A percentile compares a stretch with the other conserved stretches of the same genome.
These are phyloP conservation scores for Myrmecophaga tridactyla DNA, from an alignment of 2,113 vertebrate genomes.

Conservation along the genomic window DNA sequence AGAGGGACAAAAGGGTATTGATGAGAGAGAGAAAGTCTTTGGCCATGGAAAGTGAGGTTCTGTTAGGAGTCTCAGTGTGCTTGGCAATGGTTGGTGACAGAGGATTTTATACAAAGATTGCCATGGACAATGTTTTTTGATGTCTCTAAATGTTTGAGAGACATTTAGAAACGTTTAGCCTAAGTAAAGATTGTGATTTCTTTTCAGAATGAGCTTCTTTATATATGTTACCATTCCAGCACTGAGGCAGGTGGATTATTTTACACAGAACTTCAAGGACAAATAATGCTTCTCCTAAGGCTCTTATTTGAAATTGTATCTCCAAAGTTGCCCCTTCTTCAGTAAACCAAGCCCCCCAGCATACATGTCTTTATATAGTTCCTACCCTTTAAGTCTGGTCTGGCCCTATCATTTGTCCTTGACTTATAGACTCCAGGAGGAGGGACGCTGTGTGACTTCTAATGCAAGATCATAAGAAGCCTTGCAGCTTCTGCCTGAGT, in stretches of 20 bases:
- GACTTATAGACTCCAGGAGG: neutral
- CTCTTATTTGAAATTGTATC: neutral
- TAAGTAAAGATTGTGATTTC: neutral
- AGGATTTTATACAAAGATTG: neutral
- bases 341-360: neutral
- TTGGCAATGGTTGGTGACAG: neutral
- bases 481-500: neutral
- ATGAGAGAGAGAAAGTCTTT: neutral
- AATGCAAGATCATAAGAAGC: neutral
- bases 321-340: neutral
- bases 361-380: too few relatives aligned
- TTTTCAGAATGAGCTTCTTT: neutral
- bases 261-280: neutral
- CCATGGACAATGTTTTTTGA: neutral
- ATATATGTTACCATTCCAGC: neutral
- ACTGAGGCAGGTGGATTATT: neutral
- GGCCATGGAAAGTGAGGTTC: neutral
- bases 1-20: accelerated
- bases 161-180: neutral
- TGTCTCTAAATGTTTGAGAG: neutral
- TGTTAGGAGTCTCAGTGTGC: neutral
- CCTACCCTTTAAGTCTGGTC: neutral
- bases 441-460: neutral
- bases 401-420: neutral
- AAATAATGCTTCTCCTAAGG: neutral